A percentile compares a stretch with the other conserved stretches of the same genome.
Evolutionary conservation across 1,140 invertebrate genomes (phyloP).

Genomic region (Penaeus vannamei): DNA sequence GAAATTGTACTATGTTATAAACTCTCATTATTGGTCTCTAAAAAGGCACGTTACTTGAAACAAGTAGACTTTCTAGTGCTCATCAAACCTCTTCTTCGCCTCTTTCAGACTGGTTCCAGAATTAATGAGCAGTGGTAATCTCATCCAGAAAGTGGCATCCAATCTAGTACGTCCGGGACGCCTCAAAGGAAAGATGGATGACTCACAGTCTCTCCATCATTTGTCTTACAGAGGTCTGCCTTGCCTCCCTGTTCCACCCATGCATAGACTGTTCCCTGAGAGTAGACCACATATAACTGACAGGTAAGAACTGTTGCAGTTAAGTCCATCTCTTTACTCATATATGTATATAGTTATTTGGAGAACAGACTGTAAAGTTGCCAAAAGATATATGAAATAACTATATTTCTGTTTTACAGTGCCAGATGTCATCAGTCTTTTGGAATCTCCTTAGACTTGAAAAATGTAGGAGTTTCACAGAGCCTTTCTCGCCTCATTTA

Average conservation of each 20-base stretch:
- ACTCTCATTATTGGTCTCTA: neutral
- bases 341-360: neutral
- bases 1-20: neutral
- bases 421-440: neutral
- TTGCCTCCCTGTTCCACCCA: slow-evolving; percentile 45
- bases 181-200: slow-evolving; percentile 69
- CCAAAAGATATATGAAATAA: too few species aligned
- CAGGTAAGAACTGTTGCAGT: neutral
- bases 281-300: neutral
- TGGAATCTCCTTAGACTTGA: slow-evolving; percentile 2
- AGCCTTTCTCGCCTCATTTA: slow-evolving; percentile 75
- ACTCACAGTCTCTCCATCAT: slow-evolving; percentile 23
- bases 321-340: neutral
- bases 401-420: too few species aligned
- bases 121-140: slow-evolving; percentile 52
- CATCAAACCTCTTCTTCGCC: slow-evolving; percentile 7
- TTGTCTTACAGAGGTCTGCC: slow-evolving; percentile 45
- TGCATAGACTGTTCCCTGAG: slow-evolving; percentile 45
- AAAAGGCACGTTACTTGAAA: neutral
- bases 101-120: slow-evolving; percentile 74
- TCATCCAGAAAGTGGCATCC: slow-evolving; percentile 61
- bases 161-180: slow-evolving; percentile 70
- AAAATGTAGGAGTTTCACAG: slow-evolving; percentile 7
- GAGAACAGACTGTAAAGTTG: too few species aligned
- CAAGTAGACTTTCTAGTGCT: too few species aligned